phyloP scores from a whole-genome alignment of 2,888 invertebrate species.

The Chymomyza caudatula region DNA sequence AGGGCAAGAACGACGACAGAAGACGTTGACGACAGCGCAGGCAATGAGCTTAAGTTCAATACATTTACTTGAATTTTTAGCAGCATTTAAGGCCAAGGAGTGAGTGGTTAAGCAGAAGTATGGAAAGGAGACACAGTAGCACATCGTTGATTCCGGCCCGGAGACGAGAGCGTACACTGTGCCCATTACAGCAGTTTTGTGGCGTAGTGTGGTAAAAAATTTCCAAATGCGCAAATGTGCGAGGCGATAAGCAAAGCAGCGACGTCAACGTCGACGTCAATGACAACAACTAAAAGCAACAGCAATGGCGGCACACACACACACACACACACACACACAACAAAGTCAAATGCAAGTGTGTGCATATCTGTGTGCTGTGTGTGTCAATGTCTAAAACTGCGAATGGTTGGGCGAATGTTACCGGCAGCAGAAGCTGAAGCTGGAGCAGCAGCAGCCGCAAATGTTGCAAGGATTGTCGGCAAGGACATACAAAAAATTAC shows the following conservation, averaged over 20 bases:
- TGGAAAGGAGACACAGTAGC: neutral
- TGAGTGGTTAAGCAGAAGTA: neutral
- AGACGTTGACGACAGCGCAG: constrained; percentile 37
- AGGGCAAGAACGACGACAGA: neutral
- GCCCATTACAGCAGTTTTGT: constrained; percentile 62
- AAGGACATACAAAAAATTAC: constrained; percentile 37
- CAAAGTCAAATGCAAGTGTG: neutral
- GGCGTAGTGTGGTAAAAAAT: constrained; percentile 32
- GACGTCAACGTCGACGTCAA: constrained; percentile 11
- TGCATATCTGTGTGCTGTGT: neutral
- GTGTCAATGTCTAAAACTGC: neutral
- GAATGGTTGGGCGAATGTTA: neutral
- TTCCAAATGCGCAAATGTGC: constrained; percentile 63
- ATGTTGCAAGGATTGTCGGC: constrained; percentile 43
- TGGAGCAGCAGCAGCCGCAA: constrained; percentile 9
- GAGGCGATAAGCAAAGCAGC: constrained; percentile 65
- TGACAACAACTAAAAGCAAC: constrained; percentile 19
- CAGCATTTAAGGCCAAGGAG: constrained; percentile 39
- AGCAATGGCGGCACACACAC: constrained; percentile 24
- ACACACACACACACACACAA: neutral
- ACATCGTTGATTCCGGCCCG: neutral
- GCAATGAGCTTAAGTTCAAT: constrained; percentile 71
- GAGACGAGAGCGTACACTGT: constrained; percentile 30
- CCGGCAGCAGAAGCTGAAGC: neutral
- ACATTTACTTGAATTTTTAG: constrained; percentile 67